Evolutionary conservation across 2,113 vertebrate species (phyloP), one percentile per base, ranked within the genome.

Genomic region (Semicossyphus pulcher): DNA sequence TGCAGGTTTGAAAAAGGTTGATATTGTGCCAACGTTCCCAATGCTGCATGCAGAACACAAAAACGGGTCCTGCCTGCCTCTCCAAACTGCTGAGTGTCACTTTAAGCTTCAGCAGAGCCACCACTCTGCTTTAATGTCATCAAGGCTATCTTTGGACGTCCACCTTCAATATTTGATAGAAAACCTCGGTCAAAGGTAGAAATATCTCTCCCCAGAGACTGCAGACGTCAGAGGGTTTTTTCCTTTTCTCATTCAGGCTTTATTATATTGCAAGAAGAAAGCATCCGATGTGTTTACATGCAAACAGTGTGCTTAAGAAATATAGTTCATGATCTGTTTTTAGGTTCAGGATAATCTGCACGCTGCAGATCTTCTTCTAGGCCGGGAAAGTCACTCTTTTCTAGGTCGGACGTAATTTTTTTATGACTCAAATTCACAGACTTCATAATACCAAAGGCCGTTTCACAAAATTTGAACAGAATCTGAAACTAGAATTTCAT

Each of bases 151-250:
- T 89, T 77, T 80, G 85, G 90, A 91, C 41, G 41, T 65, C 39
- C 72, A 65, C 66, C 85, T 86, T 90, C 74, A 91, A 91, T 90
- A 91, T 90, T 91, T 91, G 72, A 91, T 90, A 48, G 85, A 83
- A 78, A 90, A 80, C 87, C 85, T 86, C 73, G 86, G 86, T 88
- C 90, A 89, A 86, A 85, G 84, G 86, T 87, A 85, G 77, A 80
- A 83, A 80, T 84, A 80, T 81, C 82, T 86, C 58, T 67, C 80
- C 58, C 61, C n/a, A 6, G 73, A 88, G 76, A 47, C 72, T 54
- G 81, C 72, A 73, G 54, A 86, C 42, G 54, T 76, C 79, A 72
- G 8, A 1, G 29, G 18, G 10, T 25, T 8, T 72, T 73, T 53
- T 42, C 11, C 29, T 60, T 4, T 21, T 1, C 69, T 71, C 62